Conservation (phyloP, 2,888 invertebrate species). For the Drosophila anceps region DNA sequence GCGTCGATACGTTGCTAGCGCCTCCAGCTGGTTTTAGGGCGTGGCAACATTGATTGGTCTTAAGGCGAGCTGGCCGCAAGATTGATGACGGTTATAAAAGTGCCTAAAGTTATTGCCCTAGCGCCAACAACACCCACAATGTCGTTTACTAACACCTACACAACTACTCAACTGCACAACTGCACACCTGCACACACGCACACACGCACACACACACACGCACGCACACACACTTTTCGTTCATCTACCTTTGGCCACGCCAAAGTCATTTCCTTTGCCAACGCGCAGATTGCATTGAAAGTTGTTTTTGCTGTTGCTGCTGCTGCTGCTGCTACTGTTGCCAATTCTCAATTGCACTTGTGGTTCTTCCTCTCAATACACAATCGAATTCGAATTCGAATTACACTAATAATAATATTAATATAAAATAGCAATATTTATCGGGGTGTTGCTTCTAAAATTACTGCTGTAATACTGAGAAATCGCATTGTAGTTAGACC, state of each 20-base stretch:
- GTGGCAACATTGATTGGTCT: conserved; percentile 59
- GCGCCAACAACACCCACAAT: conserved; percentile 48
- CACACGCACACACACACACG: conserved; percentile 23
- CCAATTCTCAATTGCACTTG: conserved; percentile 72
- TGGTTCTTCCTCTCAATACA: conserved; percentile 61
- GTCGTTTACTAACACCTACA: neutral
- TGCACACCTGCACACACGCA: conserved; percentile 22
- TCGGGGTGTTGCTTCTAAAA: conserved; percentile 1
- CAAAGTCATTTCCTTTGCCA: conserved; percentile 73
- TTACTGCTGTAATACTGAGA: neutral
- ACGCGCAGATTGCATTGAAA: conserved; percentile 56
- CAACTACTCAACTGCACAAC: conserved; percentile 12
- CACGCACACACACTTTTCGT: neutral
- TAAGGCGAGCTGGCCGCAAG: conserved; percentile 47
- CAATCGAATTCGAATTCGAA: neutral
- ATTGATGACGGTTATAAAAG: conserved; percentile 66
- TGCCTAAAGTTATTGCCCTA: conserved; percentile 46
- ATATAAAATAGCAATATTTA: neutral
- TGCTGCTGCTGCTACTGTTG: conserved; percentile 46
- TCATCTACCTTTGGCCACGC: conserved; percentile 2
- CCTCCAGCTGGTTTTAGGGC: conserved; percentile 40
- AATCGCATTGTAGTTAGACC: neutral
- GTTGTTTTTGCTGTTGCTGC: conserved; percentile 39
- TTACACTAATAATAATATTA: neutral
- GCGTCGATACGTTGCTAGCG: conserved; percentile 64